Conservation (phyloP, 1,140 invertebrate species). For the Drosophila virilis region DNA sequence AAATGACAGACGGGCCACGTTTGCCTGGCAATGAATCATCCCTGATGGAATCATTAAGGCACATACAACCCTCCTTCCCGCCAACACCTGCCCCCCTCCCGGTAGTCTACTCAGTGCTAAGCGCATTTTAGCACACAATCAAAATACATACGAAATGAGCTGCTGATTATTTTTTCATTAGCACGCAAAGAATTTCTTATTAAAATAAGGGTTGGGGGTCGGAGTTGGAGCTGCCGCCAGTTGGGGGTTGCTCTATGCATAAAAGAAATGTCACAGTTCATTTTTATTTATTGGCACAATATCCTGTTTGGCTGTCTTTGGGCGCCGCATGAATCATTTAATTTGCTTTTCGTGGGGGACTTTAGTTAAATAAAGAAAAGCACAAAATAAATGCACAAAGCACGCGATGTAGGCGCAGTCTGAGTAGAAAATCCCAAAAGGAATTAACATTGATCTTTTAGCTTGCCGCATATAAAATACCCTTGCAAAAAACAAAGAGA, state of each 20-base stretch:
- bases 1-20: constrained; percentile 57
- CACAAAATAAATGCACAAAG: constrained; percentile 21
- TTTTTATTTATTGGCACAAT: constrained; percentile 78
- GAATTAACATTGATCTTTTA: not conserved
- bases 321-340: constrained; percentile 61
- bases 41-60: constrained; percentile 36
- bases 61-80: constrained; percentile 1
- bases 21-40: constrained; percentile 55
- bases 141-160: constrained; percentile 78
- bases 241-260: not conserved
- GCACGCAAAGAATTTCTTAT: constrained; percentile 50
- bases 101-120: not conserved
- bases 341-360: constrained; percentile 26
- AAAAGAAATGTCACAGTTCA: constrained; percentile 78
- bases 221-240: not conserved
- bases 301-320: constrained; percentile 32
- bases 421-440: constrained; percentile 1
- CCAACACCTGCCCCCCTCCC: not conserved
- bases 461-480: not conserved
- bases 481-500: no score
- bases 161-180: constrained; percentile 81
- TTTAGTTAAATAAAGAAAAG: constrained; percentile 28
- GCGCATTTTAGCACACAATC: constrained; percentile 68
- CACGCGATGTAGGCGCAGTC: constrained; percentile 39
- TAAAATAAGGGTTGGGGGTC: constrained; percentile 9